Evolutionary conservation across 1,140 invertebrate species (phyloP).

Genomic region (Drosophila elegans): DNA sequence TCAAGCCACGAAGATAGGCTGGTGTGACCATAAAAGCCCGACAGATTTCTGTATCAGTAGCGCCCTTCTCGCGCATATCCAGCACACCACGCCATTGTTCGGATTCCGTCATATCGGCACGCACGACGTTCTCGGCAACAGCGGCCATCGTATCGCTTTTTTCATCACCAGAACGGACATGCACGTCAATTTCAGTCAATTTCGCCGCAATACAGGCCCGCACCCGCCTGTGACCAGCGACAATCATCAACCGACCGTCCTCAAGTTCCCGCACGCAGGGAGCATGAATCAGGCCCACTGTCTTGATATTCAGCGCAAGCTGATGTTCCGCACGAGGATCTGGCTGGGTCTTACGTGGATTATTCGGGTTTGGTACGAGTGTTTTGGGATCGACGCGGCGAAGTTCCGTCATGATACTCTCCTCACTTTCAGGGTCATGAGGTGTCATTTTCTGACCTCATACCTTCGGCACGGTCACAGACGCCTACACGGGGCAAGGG

Average conservation of each 20-base stretch:
- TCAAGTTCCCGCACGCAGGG: constrained; percentile 9
- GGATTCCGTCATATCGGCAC: constrained; percentile 7
- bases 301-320: constrained; percentile 12
- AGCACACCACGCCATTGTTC: constrained; percentile 9
- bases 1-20: constrained; percentile 7
- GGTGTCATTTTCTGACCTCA: constrained; percentile 6
- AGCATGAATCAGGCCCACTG: constrained; percentile 3
- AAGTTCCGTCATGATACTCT: constrained; percentile 10
- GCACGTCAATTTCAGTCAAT: constrained; percentile 6
- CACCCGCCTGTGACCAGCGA: constrained; percentile 10
- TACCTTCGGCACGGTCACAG: constrained; percentile 3
- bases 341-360: constrained; percentile 8
- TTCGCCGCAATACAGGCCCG: constrained; percentile 4
- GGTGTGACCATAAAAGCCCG: constrained; percentile 8
- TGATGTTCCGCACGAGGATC: constrained; percentile 9
- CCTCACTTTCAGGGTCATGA: constrained; percentile 8
- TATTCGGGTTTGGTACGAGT: constrained; percentile 8
- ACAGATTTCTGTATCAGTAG: constrained; percentile 3
- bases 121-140: constrained; percentile 4
- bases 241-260: constrained; percentile 7
- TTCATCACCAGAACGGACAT: constrained; percentile 11
- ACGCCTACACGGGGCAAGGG: constrained; percentile 4
- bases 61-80: constrained; percentile 6
- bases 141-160: constrained; percentile 9
- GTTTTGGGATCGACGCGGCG: constrained; percentile 10